A percentile compares a stretch with the other conserved stretches of the same genome.
Evolutionary conservation across 1,140 invertebrate genomes (phyloP).

Genomic region (Platyscapa corneri): DNA sequence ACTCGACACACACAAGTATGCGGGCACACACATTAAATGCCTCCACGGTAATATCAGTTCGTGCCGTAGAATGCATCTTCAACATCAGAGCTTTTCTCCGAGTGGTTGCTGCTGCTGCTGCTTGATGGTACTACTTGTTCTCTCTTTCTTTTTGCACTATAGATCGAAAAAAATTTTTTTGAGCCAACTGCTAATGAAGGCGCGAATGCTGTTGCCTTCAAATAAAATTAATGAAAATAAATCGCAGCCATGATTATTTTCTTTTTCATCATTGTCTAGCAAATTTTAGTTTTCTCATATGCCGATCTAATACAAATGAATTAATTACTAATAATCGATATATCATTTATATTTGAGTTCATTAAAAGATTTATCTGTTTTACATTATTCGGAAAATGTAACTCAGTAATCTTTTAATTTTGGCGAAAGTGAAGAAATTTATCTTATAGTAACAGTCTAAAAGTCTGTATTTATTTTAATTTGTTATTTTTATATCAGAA

Average conservation of each 20-base stretch:
- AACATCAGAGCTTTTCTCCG: not conserved
- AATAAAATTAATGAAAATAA: not conserved
- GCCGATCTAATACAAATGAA: too few relatives aligned
- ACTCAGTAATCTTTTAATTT: too few relatives aligned
- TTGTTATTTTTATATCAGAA: too few relatives aligned
- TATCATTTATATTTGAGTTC: too few relatives aligned
- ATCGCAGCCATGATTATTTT: not conserved
- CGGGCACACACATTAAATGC: not conserved
- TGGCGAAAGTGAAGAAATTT: too few relatives aligned
- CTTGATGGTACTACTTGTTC: not conserved
- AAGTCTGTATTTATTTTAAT: too few relatives aligned
- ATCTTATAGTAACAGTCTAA: too few relatives aligned
- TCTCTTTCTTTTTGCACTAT: not conserved
- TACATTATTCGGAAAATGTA: too few relatives aligned
- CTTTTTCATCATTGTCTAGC: too few relatives aligned
- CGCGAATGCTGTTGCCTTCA: not conserved
- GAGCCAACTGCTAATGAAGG: not conserved
- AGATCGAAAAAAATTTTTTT: not conserved
- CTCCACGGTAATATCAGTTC: conserved; percentile 27
- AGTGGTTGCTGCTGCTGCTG: not conserved
- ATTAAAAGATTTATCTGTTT: not conserved
- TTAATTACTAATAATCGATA: too few relatives aligned
- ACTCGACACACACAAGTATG: not conserved
- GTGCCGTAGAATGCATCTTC: not conserved
- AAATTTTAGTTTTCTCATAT: too few relatives aligned